Base-by-base conservation (phyloP, 1,140 invertebrate genomes). In the Orius laevigatus region DNA sequence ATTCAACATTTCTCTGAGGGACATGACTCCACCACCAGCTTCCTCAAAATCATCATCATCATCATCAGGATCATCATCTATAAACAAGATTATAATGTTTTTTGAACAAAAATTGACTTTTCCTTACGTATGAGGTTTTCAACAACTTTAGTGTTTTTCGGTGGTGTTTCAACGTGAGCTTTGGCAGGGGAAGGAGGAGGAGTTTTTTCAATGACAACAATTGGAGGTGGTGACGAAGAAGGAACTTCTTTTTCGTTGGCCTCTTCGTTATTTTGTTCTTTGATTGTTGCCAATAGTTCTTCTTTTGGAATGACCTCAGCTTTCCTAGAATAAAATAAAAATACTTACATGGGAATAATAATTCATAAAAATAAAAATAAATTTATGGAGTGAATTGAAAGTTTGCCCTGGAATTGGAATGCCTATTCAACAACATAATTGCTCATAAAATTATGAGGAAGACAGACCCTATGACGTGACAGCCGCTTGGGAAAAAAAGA, bases 1-100 rank as follows among this genome's bases (percentile, higher is more conserved):
- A 12, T 62, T 66, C 20, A 74, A 59, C 55, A 73, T 62, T 45
- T 70, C 59, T 19, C 65, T 62, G 14, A 70, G 62, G 31, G 66
- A 69, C 53, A 71, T 62, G 54, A 65, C 65, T 14, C 65, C 60
- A 16, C 62, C 62, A 14, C 63, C 61, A 8, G 57, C 50, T 38
- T 63, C 61, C 18, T 41, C 48, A 41, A 66, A 63, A 44, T 49
- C 46, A 38, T 65, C 60, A n/a, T 60, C 61, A 5, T 64, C 66
- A 33, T 66, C 64, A 25, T 68, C 67, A n/a, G 65, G 55, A 35
- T 65, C 63, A 38, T 68, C 66, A 11, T 69, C 66, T 51, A 62
- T 60, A 16, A 62, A 46, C 34, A 50, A 15, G 12, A 14, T 34
- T 15, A 49, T 38, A 48, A 52, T 46, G n/a, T n/a, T n/a, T n/a